These are phyloP conservation scores for Mechanitis mazaeus DNA, from an alignment of 2,888 invertebrate species.

Conservation along the genomic window DNA sequence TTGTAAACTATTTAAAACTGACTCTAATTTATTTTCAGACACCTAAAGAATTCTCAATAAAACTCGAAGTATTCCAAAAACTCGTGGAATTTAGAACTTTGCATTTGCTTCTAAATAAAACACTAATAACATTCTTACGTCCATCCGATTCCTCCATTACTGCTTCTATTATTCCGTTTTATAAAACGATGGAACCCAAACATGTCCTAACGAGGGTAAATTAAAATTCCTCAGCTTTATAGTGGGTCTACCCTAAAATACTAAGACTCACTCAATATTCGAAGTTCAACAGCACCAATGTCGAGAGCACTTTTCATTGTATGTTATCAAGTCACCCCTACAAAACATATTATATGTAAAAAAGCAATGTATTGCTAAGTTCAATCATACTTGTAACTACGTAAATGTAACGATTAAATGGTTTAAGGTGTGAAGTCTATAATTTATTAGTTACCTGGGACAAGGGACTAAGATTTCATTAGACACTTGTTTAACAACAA, in stretches of 20 bases:
- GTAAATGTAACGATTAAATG: neutral
- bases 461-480: constrained; percentile 48
- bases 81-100: constrained; percentile 9
- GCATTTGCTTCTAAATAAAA: constrained; percentile 21
- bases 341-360: constrained; percentile 8
- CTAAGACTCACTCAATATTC: neutral
- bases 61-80: neutral
- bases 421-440: constrained; percentile 25
- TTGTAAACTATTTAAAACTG: neutral
- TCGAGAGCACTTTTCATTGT: constrained; percentile 8
- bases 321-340: neutral
- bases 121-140: constrained; percentile 29
- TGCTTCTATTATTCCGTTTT: constrained; percentile 22
- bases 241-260: constrained; percentile 17
- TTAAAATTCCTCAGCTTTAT: constrained; percentile 29
- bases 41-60: neutral
- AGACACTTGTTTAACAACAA: constrained; percentile 51
- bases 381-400: too few species aligned
- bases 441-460: constrained; percentile 49
- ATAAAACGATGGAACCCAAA: constrained; percentile 26
- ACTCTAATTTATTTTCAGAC: neutral
- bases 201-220: constrained; percentile 31
- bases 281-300: constrained; percentile 8
- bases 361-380: constrained; percentile 1
- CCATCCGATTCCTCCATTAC: constrained; percentile 22